Conservation (phyloP, 2,797 vertebrate species). For the Chelmon rostratus region DNA sequence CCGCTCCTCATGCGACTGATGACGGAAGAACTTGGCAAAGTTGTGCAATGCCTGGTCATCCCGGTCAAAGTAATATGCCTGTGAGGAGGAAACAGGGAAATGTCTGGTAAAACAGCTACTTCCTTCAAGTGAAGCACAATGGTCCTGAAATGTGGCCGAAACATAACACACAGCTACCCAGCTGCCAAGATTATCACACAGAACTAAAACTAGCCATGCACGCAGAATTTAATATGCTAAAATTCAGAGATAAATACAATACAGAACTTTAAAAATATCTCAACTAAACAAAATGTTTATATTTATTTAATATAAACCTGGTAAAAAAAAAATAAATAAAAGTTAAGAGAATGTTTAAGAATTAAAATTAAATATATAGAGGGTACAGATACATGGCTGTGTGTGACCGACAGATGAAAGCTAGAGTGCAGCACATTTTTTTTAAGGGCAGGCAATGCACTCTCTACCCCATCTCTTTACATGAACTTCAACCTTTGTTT, state of each 20-base stretch:
- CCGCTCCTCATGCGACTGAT: constrained; percentile 94
- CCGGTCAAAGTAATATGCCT: constrained; percentile 95
- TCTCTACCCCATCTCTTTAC: constrained; percentile 12
- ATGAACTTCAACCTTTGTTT: constrained; percentile 55
- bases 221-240: not conserved
- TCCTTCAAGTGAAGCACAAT: not conserved
- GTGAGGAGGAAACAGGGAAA: not conserved
- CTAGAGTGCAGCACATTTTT: not conserved
- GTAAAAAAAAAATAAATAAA: not conserved
- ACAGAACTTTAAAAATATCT: not conserved
- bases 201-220: not conserved
- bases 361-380: not conserved
- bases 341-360: not conserved
- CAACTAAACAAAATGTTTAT: not conserved
- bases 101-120: not conserved
- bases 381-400: not conserved
- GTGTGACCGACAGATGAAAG: not conserved
- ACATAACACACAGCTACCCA: not conserved
- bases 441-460: not conserved
- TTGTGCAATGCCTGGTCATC: constrained; percentile 95
- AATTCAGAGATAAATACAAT: not conserved
- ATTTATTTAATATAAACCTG: not conserved
- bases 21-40: constrained; percentile 94
- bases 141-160: not conserved
- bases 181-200: not conserved